Base-by-base conservation (phyloP, 2,113 vertebrate genomes). In the Proteles cristata region DNA sequence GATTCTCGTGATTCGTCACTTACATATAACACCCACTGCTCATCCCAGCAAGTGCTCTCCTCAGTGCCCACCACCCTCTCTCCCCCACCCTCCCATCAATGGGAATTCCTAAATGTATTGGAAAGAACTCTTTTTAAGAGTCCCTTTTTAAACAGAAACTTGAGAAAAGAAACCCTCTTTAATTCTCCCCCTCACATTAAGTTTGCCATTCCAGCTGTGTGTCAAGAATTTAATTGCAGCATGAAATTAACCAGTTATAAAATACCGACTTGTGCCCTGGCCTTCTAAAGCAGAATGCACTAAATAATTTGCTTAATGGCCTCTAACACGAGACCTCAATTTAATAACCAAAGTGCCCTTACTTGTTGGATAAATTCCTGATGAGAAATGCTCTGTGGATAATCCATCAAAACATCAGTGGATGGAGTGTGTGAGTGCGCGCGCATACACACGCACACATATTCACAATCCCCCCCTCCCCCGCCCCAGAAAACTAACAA, bases 221-320 rank as follows among this genome's bases (percentile, higher is more conserved):
- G 98, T 98, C 98, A 88, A 82, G 98, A 98, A 99, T 98, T 99
- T 98, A 99, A 99, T 98, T 99, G 98, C 96, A 98, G 96, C 94
- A 97, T 98, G 94, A 98, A 98, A 99, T 99, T 99, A 98, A 98
- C 98, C 98, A 98, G 97, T 97, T 98, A 98, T 98, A 98, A 98
- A 99, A 98, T 98, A 98, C 82, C 55, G 97, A 91, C 97, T 98
- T 97, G 23, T 71, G 97, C 98, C 98, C 98, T 98, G 91, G 97
- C 97, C 97, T 98, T 98, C 98, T 96, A 98, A 96, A 96, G 98
- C 92, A 97, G 94, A 97, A 98, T 98, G 90, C 97, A 96, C 97
- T 98, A 98, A 98, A 98, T 98, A 99, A 99, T 99, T 99, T 98
- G 96, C 98, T 99, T 99, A 99, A 99, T 99, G 98, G 98, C 95